A percentile compares a stretch with the other conserved stretches of the same genome.
Conservation (phyloP, 2,888 invertebrate genomes). For the Leucophenga maculata region DNA sequence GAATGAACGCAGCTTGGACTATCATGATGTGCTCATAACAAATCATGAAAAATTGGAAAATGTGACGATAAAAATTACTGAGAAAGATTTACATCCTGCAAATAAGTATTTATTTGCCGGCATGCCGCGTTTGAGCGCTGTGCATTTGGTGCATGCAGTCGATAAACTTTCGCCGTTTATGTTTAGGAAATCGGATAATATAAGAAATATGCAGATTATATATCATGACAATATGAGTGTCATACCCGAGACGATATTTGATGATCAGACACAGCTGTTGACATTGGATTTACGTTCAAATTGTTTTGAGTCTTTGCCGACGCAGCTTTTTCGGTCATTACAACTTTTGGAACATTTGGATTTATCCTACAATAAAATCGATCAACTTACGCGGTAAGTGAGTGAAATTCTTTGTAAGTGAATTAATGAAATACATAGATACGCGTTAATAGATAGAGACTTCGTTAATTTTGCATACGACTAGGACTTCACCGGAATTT, state of each 20-base stretch:
- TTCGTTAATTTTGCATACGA: background rate
- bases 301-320: slow-evolving; percentile 21
- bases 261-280: slow-evolving; percentile 43
- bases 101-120: slow-evolving; percentile 74
- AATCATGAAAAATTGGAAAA: slow-evolving; percentile 47
- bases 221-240: slow-evolving; percentile 38
- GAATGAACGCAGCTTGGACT: slow-evolving; percentile 46
- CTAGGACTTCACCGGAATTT: no score
- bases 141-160: slow-evolving; percentile 76
- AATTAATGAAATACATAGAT: slow-evolving; percentile 23
- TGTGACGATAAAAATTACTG: slow-evolving; percentile 40
- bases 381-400: slow-evolving; percentile 76
- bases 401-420: slow-evolving; percentile 59
- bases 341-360: slow-evolving; percentile 75
- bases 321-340: slow-evolving; percentile 66
- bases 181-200: slow-evolving; percentile 77
- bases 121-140: slow-evolving; percentile 75
- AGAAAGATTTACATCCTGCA: slow-evolving; percentile 7
- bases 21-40: slow-evolving; percentile 37
- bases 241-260: slow-evolving; percentile 44
- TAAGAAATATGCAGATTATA: slow-evolving; percentile 73
- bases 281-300: slow-evolving; percentile 40
- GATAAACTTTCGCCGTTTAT: slow-evolving; percentile 74
- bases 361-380: slow-evolving; percentile 78
- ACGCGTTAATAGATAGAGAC: slow-evolving; percentile 1